phyloP scores from a whole-genome alignment of 2,888 invertebrate genomes.

The Harmothoe impar region DNA sequence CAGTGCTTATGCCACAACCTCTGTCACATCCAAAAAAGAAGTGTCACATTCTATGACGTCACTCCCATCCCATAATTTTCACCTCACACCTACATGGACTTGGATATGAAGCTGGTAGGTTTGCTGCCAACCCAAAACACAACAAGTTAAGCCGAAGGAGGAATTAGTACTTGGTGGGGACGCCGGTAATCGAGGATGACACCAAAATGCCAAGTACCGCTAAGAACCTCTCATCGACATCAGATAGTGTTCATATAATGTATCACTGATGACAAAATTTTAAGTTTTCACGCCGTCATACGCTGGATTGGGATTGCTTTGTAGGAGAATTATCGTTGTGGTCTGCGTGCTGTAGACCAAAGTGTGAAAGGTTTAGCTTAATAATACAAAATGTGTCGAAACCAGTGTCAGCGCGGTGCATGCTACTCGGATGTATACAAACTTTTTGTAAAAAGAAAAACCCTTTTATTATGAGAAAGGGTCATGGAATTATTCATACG shows the following conservation, averaged over 20 bases:
- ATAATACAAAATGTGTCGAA: background rate
- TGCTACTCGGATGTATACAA: background rate
- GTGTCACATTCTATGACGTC: slow-evolving; percentile 76
- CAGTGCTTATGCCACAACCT: slow-evolving; percentile 98
- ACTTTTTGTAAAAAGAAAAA: too few species aligned
- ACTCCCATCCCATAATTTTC: slow-evolving; percentile 50
- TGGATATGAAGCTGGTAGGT: background rate
- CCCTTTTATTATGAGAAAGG: too few species aligned
- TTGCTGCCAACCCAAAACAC: background rate
- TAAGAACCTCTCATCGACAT: background rate
- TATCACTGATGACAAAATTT: background rate
- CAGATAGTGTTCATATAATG: background rate
- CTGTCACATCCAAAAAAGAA: slow-evolving; percentile 90
- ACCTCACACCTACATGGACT: slow-evolving; percentile 36
- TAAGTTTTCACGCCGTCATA: too few species aligned
- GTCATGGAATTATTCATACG: too few species aligned
- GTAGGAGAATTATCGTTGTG: too few species aligned
- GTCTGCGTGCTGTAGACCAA: background rate
- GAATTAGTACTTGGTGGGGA: background rate
- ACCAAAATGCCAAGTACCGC: background rate
- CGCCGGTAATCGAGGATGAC: background rate
- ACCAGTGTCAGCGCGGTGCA: background rate
- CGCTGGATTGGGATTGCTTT: too few species aligned
- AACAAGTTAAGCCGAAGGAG: too few species aligned
- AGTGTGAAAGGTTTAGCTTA: slow-evolving; percentile 14